Percentiles rank a stretch among this genome's conserved stretches.
These are phyloP conservation scores for Trematomus loennbergii DNA, from an alignment of 2,113 vertebrate genomes.

Conservation along the genomic window DNA sequence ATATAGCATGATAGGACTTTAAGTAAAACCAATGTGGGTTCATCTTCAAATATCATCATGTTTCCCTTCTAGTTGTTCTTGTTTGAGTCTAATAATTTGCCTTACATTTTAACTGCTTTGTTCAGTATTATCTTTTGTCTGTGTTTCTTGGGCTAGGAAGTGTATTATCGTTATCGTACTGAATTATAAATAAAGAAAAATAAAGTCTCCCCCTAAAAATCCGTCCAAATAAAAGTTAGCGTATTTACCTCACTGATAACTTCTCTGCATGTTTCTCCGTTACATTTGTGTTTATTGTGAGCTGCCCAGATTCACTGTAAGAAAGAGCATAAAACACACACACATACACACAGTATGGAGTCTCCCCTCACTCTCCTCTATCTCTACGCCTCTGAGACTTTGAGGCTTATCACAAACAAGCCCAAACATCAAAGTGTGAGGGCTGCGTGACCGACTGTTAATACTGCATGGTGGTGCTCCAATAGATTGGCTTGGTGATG, in stretches of 20 bases:
- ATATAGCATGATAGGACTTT: no score
- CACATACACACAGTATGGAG: not conserved
- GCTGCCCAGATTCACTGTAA: slow-evolving; percentile 20
- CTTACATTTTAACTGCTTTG: no score
- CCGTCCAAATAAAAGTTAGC: not conserved
- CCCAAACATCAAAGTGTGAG: slow-evolving; percentile 46
- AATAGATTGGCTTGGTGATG: not conserved
- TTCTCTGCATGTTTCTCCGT: not conserved
- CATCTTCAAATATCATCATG: not conserved
- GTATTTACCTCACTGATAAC: not conserved
- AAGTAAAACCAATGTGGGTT: no score
- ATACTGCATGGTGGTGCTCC: slow-evolving; percentile 15
- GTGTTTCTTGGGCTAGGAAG: no score
- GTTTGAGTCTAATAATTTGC: not conserved
- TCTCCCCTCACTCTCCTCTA: slow-evolving; percentile 17
- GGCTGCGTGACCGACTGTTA: slow-evolving; percentile 18
- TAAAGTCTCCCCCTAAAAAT: no score
- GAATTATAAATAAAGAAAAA: no score
- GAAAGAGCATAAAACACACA: not conserved
- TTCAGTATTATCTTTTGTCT: no score
- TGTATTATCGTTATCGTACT: no score
- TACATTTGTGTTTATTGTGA: not conserved
- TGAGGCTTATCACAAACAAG: slow-evolving; percentile 27
- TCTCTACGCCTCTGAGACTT: slow-evolving; percentile 24
- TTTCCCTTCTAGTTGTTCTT: not conserved